Conservation (phyloP, 2,113 vertebrate genomes). For the Aphyosemion australe region DNA sequence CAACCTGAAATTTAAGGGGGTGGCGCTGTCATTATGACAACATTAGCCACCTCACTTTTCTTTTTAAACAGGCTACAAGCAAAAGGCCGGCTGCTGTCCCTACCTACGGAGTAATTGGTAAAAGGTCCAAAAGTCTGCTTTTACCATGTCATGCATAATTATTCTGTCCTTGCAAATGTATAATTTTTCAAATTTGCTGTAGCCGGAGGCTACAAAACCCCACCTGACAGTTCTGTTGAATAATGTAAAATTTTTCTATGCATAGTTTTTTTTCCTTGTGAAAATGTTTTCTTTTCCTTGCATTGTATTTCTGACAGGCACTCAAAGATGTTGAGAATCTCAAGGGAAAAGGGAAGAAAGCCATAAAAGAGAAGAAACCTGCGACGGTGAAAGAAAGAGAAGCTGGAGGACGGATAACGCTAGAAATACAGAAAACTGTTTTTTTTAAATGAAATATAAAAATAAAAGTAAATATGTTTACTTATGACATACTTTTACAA, state of each 20-base stretch:
- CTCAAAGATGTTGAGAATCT: conserved; percentile 22
- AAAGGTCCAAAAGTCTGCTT: conserved; percentile 1
- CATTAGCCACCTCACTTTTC: conserved; percentile 30
- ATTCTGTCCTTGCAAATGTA: conserved; percentile 14
- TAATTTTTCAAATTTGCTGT: conserved; percentile 24
- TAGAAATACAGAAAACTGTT: too few species aligned
- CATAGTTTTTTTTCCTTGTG: conserved; percentile 31
- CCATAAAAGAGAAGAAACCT: conserved; percentile 19
- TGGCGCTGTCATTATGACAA: conserved; percentile 33
- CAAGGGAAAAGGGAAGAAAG: conserved; percentile 17
- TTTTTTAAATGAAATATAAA: too few species aligned
- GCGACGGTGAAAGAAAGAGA: neutral
- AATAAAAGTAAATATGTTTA: too few species aligned
- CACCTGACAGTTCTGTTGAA: conserved; percentile 33
- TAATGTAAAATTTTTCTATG: conserved; percentile 42
- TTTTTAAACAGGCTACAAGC: conserved; percentile 43
- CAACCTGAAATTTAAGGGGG: conserved; percentile 21
- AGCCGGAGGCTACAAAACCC: conserved; percentile 18
- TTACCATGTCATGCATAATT: neutral
- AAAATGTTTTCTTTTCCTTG: conserved; percentile 39
- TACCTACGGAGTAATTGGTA: conserved; percentile 9
- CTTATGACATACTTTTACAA: neutral
- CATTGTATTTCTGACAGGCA: conserved; percentile 29
- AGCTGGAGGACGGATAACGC: too few species aligned
- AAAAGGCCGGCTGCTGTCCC: conserved; percentile 20